Base-by-base conservation (phyloP, 2,113 vertebrate species). In the Laticauda colubrina region DNA sequence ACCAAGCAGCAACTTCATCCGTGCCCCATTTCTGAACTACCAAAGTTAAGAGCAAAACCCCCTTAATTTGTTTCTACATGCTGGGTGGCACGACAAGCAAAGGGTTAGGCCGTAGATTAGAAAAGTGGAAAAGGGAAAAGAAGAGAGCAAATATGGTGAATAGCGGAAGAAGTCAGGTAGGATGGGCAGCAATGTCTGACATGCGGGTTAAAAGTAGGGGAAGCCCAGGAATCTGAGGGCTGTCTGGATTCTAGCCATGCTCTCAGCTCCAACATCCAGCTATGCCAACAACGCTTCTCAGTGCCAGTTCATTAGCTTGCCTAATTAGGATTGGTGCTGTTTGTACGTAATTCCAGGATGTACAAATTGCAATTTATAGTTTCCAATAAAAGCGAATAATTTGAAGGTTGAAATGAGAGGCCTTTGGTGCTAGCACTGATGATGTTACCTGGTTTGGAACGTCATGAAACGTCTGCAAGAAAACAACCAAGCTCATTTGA, bases 1-100 rank as follows among this genome's bases (percentile, higher is more conserved):
- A 98, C 99, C 99, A 99, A 98, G 98, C 96, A 97, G 98, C 99
- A 98, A 99, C 99, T 98, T 99, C 99, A 98, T 99, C 99, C 98
- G 99, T 99, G 98, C 99, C 99, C 99, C 99, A 99, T 96, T 99
- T 98, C 97, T 99, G 99, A 98, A 99, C 99, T 99, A 98, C 98
- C 98, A 98, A 98, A 98, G 98, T 98, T 98, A 98, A 99, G 98
- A 99, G 98, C 98, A 98, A 98, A 99, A 98, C 98, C 98, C 98
- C 98, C 98, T 98, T 99, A 98, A 98, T 98, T 98, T 11, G 24
- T 59, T 12, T 98, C 97, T 97, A 98, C 98, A 97, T 98, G 98
- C 98, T 97, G 97, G 98, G 96, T 97, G 96, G 97, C 98, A 97
- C 97, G 94, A 98, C 97, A 98, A 98, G 98, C 98, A 98, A 97